Evolutionary conservation across 2,797 vertebrate genomes (phyloP), one percentile per base, ranked within the genome.

Genomic region (Tenualosa ilisha): DNA sequence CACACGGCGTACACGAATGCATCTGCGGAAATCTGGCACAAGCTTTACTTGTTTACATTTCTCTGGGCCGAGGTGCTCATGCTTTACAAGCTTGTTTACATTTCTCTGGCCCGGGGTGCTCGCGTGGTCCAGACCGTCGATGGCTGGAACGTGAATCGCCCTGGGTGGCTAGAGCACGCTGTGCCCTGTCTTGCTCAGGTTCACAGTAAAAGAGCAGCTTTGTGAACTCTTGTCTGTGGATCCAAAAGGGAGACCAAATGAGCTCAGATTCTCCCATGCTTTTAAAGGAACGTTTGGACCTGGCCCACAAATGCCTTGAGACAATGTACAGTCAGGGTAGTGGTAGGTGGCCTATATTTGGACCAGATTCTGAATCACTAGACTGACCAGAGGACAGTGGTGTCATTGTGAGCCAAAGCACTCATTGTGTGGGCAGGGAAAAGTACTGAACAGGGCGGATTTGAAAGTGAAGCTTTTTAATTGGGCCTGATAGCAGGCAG

Each of bases 401-500:
- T 17, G 72, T 20, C 72, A 79, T 79, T 79, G 72, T 79, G 37
- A 20, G 3, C 72, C 15, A 79, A 43, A 46, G 40, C 7, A 7
- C 17, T 22, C 40, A 79, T 79, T 79, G 72, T 79, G 37, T 46
- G 72, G 72, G 40, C 37, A 46, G 40, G 5, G 24, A 20, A 13
- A 75, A 31, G 31, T 31, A 17, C 37, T 46, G 72, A 79, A 9
- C 37, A 79, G 72, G 37, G 11, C 7, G 7, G 37, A 40, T 46
- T 46, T 17, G 37, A 79, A 79, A 79, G 40, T 46, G 40, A 46
- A 46, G 72, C 72, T 22, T 79, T 79, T 79, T 40, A 79, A 79
- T 46, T 46, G 26, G 72, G 40, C 20, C 20, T 46, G 72, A 79
- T 79, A 11, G 26, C 63, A 72, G 65, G 31, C 40, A 20, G 40